phyloP scores from a whole-genome alignment of 2,113 vertebrate species.

The Dendrocopos noguchii region DNA sequence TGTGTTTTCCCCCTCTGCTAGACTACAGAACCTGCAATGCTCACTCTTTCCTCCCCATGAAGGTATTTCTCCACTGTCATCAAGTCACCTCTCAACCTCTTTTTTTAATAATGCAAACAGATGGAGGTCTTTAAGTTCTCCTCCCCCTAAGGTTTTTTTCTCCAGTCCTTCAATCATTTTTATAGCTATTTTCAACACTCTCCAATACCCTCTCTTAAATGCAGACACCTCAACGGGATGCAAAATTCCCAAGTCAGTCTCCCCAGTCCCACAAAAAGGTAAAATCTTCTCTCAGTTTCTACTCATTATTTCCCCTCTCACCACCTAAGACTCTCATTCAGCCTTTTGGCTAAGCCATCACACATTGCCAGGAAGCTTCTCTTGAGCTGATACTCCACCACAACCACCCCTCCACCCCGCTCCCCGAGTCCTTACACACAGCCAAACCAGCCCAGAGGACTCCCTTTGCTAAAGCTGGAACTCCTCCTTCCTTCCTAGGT shows the following conservation, averaged over 20 bases:
- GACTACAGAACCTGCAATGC: background rate
- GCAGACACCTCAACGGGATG: constrained; percentile 12
- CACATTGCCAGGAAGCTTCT: background rate
- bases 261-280: background rate
- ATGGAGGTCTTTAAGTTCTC: constrained; percentile 50
- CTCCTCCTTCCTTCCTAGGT: background rate
- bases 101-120: constrained; percentile 44
- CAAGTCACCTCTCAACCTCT: constrained; percentile 35
- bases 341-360: background rate
- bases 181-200: constrained; percentile 42
- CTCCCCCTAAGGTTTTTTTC: background rate
- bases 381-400: background rate
- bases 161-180: constrained; percentile 38
- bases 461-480: background rate
- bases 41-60: background rate
- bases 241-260: background rate
- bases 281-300: constrained; percentile 6
- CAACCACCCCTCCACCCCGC: no score
- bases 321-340: background rate
- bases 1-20: background rate
- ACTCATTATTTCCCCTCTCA: background rate
- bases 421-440: background rate
- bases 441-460: background rate
- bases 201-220: background rate
- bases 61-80: constrained; percentile 44